Conservation (phyloP, 2,113 vertebrate genomes). For the Nycticryphes semicollaris region DNA sequence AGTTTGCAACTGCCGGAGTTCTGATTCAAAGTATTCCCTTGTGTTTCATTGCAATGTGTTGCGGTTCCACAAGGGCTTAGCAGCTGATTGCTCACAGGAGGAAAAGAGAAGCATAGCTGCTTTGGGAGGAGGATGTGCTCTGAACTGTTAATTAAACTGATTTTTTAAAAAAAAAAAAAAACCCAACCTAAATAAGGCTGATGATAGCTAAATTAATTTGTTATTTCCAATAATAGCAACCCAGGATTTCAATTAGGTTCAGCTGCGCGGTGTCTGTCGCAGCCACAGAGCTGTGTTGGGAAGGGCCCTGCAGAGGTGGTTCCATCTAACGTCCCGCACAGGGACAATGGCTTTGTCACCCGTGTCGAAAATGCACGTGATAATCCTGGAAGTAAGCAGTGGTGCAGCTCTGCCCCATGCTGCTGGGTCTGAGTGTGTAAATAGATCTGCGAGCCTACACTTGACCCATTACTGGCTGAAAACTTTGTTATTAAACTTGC, state of each 20-base stretch:
- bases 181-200: background rate
- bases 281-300: background rate
- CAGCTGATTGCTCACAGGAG: background rate
- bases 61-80: background rate
- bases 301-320: background rate
- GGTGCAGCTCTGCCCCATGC: background rate
- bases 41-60: background rate
- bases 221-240: too few species aligned
- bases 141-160: background rate
- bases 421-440: background rate
- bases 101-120: background rate
- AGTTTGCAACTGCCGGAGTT: background rate
- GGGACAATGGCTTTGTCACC: background rate
- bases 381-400: background rate
- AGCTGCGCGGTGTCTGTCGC: accelerated
- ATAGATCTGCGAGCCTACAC: background rate
- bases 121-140: background rate
- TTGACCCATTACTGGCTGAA: background rate
- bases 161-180: background rate
- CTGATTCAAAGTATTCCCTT: background rate
- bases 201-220: background rate
- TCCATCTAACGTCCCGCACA: background rate
- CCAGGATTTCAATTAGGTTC: background rate
- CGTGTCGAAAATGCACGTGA: accelerated
- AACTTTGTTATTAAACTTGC: background rate